These are phyloP conservation scores for Spea bombifrons DNA, from an alignment of 2,113 vertebrate genomes.

Conservation along the genomic window DNA sequence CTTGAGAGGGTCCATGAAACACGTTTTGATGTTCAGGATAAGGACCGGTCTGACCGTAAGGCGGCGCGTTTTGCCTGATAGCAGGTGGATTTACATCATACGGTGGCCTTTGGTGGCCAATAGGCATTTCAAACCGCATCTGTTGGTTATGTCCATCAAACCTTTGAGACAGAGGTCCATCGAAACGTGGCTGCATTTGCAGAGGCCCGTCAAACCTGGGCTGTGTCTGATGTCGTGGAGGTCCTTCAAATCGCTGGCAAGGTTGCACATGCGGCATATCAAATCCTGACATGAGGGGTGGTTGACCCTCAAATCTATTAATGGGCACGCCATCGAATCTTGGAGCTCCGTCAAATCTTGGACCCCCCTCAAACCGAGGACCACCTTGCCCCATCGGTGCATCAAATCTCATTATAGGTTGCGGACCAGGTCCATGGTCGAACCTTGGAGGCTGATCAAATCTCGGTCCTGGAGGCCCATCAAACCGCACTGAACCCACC, in stretches of 20 bases:
- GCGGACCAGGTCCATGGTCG: constrained; percentile 39
- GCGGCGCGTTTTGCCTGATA: constrained; percentile 68
- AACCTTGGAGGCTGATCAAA: constrained; percentile 63
- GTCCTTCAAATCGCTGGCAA: constrained; percentile 72
- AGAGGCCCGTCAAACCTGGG: constrained; percentile 66
- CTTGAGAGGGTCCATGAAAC: constrained; percentile 62
- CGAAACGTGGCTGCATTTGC: constrained; percentile 68
- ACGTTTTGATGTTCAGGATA: constrained; percentile 75
- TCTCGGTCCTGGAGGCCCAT: constrained; percentile 68
- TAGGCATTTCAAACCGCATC: constrained; percentile 70
- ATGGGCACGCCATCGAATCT: constrained; percentile 72
- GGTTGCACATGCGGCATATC: constrained; percentile 76
- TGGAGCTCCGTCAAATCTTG: constrained; percentile 74
- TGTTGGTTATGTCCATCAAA: constrained; percentile 75
- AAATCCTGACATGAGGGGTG: constrained; percentile 71
- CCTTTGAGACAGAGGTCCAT: constrained; percentile 70
- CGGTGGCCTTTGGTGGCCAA: constrained; percentile 67
- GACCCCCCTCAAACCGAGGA: constrained; percentile 26
- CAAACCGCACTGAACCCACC: constrained; percentile 76
- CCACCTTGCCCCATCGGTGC: constrained; percentile 69
- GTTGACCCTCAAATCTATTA: constrained; percentile 73
- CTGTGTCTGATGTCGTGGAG: constrained; percentile 68
- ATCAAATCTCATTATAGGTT: constrained; percentile 74
- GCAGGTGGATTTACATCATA: constrained; percentile 73
- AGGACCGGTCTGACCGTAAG: constrained; percentile 68